phyloP scores from a whole-genome alignment of 2,888 invertebrate genomes.

The Heliconius hortense region DNA sequence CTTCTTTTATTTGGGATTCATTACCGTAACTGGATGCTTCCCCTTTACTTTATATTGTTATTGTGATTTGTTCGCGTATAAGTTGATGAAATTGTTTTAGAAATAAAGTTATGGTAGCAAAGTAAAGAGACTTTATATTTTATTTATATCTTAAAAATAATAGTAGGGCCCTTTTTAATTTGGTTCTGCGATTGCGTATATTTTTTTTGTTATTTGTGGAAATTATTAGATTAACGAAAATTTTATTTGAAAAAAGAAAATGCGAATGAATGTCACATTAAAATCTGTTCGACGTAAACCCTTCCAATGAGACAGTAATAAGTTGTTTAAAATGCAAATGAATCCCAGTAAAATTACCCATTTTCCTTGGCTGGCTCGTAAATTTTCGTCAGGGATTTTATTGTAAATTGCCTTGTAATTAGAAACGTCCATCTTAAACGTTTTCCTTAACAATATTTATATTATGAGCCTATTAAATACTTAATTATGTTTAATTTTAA shows the following conservation, averaged over 20 bases:
- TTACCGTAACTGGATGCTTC: constrained; percentile 12
- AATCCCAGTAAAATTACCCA: constrained; percentile 22
- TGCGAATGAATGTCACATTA: neutral
- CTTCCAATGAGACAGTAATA: constrained; percentile 17
- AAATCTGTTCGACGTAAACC: constrained; percentile 9
- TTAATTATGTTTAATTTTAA: constrained; percentile 1
- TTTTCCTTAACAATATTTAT: constrained; percentile 3
- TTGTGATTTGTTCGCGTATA: constrained; percentile 7
- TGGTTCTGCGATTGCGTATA: neutral
- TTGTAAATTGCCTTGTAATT: constrained; percentile 29
- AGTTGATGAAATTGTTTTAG: neutral
- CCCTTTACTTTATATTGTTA: constrained; percentile 11
- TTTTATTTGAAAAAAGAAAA: neutral
- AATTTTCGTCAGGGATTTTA: constrained; percentile 27
- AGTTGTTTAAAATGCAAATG: constrained; percentile 33
- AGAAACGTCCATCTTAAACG: constrained; percentile 5
- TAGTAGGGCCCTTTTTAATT: neutral
- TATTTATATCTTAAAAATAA: neutral
- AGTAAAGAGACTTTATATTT: neutral
- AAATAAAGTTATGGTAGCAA: neutral
- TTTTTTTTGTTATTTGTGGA: neutral
- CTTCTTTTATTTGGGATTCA: constrained; percentile 33
- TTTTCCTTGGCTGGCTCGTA: constrained; percentile 32
- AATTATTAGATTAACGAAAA: neutral
- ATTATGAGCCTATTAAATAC: constrained; percentile 6